Evolutionary conservation across 2,797 vertebrate genomes (phyloP).

Genomic region (Nyctibius grandis): DNA sequence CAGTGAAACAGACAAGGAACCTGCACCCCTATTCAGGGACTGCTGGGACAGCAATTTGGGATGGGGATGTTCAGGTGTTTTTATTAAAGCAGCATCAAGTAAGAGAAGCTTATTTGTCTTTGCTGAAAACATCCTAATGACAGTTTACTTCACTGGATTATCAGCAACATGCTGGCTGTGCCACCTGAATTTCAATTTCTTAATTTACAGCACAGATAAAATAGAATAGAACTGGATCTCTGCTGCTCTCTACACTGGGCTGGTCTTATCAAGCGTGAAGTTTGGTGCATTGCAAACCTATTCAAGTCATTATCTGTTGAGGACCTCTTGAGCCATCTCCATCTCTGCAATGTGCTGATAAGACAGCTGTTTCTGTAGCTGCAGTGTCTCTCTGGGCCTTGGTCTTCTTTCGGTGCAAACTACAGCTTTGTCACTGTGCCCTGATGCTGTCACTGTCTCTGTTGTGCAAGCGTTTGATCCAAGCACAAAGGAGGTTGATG

Average conservation of each 20-base stretch:
- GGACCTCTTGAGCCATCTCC: slow-evolving; percentile 78
- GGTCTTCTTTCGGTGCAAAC: slow-evolving; percentile 66
- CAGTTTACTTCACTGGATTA: slow-evolving; percentile 66
- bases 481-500: slow-evolving; percentile 55
- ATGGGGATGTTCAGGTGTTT: neutral
- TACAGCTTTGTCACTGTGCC: slow-evolving; percentile 73
- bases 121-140: slow-evolving; percentile 52
- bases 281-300: slow-evolving; percentile 77
- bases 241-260: slow-evolving; percentile 63
- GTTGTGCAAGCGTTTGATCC: slow-evolving; percentile 68
- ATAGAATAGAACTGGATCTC: slow-evolving; percentile 66
- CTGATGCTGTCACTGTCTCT: slow-evolving; percentile 66
- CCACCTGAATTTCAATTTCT: slow-evolving; percentile 77
- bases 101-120: slow-evolving; percentile 38
- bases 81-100: slow-evolving; percentile 11
- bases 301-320: slow-evolving; percentile 80
- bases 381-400: slow-evolving; percentile 68
- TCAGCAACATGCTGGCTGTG: slow-evolving; percentile 59
- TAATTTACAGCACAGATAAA: slow-evolving; percentile 74
- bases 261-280: slow-evolving; percentile 76
- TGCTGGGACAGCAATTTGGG: neutral
- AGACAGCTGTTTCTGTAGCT: slow-evolving; percentile 77
- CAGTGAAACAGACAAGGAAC: neutral
- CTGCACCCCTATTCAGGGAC: neutral
- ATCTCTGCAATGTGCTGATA: slow-evolving; percentile 81